These are phyloP conservation scores for Argyrosomus regius DNA, from an alignment of 2,797 vertebrate species.

Conservation along the genomic window DNA sequence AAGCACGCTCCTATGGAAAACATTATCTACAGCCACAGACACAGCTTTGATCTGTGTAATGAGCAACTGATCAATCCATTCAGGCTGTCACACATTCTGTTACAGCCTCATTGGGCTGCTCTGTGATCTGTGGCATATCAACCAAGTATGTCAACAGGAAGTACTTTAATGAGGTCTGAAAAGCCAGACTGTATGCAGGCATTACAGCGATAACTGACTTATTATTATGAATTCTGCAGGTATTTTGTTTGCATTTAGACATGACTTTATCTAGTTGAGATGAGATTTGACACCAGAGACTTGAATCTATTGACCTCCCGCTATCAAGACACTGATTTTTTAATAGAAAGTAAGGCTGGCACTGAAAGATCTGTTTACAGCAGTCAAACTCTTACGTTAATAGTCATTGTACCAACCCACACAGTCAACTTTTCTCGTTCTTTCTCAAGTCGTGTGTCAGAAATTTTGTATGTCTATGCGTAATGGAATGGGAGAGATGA, in stretches of 20 bases:
- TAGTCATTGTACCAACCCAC: neutral
- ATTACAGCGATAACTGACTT: constrained; percentile 28
- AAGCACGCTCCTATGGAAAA: constrained; percentile 14
- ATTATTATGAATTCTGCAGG: constrained; percentile 28
- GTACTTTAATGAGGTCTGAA: constrained; percentile 62
- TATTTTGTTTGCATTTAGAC: constrained; percentile 41
- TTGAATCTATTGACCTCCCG: constrained; percentile 47
- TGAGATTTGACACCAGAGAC: constrained; percentile 29
- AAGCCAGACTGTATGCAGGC: constrained; percentile 24
- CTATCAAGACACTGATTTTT: constrained; percentile 30
- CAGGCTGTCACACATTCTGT: constrained; percentile 31
- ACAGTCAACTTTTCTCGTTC: neutral
- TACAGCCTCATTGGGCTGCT: constrained; percentile 27
- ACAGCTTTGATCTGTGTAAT: constrained; percentile 40
- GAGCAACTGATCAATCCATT: constrained; percentile 61
- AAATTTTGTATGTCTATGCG: neutral
- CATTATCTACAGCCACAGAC: constrained; percentile 37
- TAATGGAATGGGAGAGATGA: neutral
- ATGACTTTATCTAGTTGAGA: constrained; percentile 20
- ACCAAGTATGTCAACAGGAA: constrained; percentile 57
- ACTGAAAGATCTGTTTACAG: constrained; percentile 4
- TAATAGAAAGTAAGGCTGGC: constrained; percentile 5
- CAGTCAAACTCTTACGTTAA: constrained; percentile 16
- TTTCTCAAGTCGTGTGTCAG: neutral
- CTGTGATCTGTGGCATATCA: constrained; percentile 54